Evolutionary conservation across 1,140 invertebrate genomes (phyloP).

Genomic region (Drosophila lowei): DNA sequence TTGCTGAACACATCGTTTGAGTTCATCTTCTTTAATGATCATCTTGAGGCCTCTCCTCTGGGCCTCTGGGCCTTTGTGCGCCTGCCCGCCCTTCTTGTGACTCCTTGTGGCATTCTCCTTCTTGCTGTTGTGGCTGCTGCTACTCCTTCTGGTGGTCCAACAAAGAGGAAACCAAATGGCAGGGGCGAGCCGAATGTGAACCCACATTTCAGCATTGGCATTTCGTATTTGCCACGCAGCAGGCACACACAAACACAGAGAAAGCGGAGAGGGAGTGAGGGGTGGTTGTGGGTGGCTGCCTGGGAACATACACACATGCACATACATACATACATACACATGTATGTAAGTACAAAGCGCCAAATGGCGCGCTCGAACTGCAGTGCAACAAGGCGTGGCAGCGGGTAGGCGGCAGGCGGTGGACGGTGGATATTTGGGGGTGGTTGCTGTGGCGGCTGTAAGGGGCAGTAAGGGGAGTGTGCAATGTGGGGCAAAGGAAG

Average conservation of each 20-base stretch:
- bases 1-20: too few species aligned
- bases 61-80: too few species aligned
- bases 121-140: too few species aligned
- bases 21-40: too few species aligned
- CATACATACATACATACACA: too few species aligned
- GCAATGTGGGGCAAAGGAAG: conserved; percentile 30
- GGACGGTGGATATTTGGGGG: too few species aligned
- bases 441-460: too few species aligned
- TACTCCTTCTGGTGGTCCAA: background rate
- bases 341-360: conserved; percentile 48
- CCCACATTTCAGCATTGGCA: conserved; percentile 48
- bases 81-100: too few species aligned
- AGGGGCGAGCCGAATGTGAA: conserved; percentile 24
- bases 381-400: conserved; percentile 67
- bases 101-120: too few species aligned
- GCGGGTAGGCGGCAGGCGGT: background rate
- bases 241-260: background rate
- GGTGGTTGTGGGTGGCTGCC: background rate
- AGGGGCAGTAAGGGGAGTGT: background rate
- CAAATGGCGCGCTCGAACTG: conserved; percentile 64
- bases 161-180: background rate
- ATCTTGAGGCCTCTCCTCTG: too few species aligned
- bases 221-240: conserved; percentile 28
- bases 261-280: too few species aligned
- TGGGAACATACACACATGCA: too few species aligned